Percentiles rank a stretch among this genome's conserved stretches.
These are phyloP conservation scores for Euwallacea similis DNA, from an alignment of 1,140 invertebrate species.

Conservation along the genomic window DNA sequence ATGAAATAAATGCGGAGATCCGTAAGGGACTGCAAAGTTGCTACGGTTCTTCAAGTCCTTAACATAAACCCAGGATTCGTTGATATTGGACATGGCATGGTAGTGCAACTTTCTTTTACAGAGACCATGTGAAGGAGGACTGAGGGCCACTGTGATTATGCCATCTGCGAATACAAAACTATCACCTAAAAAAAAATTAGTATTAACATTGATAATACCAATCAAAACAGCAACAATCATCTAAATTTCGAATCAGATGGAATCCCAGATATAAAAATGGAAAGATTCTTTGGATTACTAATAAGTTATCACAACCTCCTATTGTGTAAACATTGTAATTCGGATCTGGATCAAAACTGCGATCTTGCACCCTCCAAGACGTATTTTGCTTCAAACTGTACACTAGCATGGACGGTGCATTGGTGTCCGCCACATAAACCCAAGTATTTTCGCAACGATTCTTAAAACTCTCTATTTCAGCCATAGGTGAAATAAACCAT, in stretches of 20 bases:
- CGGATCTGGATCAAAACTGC: slow-evolving; percentile 72
- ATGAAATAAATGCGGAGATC: slow-evolving; percentile 54
- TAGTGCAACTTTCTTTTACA: slow-evolving; percentile 70
- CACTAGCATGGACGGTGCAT: slow-evolving; percentile 66
- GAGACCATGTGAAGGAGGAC: slow-evolving; percentile 55
- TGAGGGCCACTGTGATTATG: slow-evolving; percentile 67
- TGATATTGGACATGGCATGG: slow-evolving; percentile 70
- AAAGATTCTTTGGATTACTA: neutral
- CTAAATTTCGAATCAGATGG: too few species aligned
- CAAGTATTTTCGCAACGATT: slow-evolving; percentile 63
- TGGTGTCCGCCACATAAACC: slow-evolving; percentile 78
- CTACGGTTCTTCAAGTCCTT: slow-evolving; percentile 63
- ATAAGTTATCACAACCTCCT: slow-evolving; percentile 40
- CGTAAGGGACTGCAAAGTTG: slow-evolving; percentile 54
- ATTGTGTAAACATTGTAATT: slow-evolving; percentile 67
- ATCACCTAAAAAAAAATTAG: slow-evolving; percentile 53
- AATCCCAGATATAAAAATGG: too few species aligned
- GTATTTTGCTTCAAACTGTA: slow-evolving; percentile 62
- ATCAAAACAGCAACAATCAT: neutral
- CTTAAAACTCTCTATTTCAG: slow-evolving; percentile 52
- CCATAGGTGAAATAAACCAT: slow-evolving; percentile 61
- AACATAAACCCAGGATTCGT: slow-evolving; percentile 69
- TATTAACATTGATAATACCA: too few species aligned
- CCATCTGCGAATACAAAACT: slow-evolving; percentile 76
- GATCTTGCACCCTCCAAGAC: slow-evolving; percentile 70